Evolutionary conservation across 2,797 vertebrate genomes (phyloP), one percentile per base, ranked within the genome.

Genomic region (Xenentodon cancila): DNA sequence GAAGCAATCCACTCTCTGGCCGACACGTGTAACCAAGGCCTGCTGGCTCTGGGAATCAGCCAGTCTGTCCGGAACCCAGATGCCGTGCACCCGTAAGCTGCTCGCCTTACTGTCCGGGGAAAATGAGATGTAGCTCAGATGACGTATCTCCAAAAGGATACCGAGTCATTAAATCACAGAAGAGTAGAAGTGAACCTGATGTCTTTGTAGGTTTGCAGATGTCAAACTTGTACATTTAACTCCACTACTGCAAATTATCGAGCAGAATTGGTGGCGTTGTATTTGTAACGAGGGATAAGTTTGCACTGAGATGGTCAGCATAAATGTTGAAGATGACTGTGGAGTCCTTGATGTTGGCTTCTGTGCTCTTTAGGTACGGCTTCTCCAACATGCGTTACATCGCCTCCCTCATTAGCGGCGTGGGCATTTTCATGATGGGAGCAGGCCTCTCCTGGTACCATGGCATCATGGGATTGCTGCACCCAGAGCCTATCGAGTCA

Each of bases 301-400:
- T 3, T 32, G 30, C 6, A 32, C 30, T 32, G 30, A 32, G 30
- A 32, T 9, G 9, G 34, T 13, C 9, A 13, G 34, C 34, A 13
- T 37, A 13, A 2, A 37, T 37, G 4, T 37, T 13, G 12, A 5
- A 37, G 34, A 37, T 12, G 12, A 37, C 9, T 4, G 12, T 1
- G 3, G 15, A 15, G 18, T 7, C 16, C 5, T 44, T 9, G 51
- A 44, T 50, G 16, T 25, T 56, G 1, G 3, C 13, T 2, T 48
- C 0, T 68, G 2, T 32, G 2, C 74, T 42, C 66, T 70, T 44
- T 83, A 99, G 98, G 79, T 99, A 99, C 19, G 97, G 97, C 65
- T 99, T 99, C 91, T 95, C 95, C 80, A 99, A 99, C 88, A 99
- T 99, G 97, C 97, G 97, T 59, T 99, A 99, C 86, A 99, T 99